A percentile compares a stretch with the other conserved stretches of the same genome.
Evolutionary conservation across 2,888 invertebrate genomes (phyloP).

Genomic region (Trissolcus brochymenae): DNA sequence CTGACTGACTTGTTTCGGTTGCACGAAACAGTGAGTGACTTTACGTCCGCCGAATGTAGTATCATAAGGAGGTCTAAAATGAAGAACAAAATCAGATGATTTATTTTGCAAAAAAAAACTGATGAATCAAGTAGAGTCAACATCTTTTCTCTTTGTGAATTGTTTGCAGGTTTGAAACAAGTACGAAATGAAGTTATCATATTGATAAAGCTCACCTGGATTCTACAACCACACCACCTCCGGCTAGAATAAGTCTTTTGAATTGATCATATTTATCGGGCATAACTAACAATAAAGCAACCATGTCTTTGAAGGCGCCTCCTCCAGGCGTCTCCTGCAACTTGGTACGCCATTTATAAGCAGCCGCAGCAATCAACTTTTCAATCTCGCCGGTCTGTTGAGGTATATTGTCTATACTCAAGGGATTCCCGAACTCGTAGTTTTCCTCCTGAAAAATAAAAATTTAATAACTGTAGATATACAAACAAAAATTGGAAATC

Average conservation of each 20-base stretch:
- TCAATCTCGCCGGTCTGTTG: conserved; percentile 75
- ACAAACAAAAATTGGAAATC: not conserved
- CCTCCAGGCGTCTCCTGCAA: conserved; percentile 69
- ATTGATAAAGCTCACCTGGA: conserved; percentile 75
- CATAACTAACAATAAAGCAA: conserved; percentile 80
- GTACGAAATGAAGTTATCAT: too few relatives aligned
- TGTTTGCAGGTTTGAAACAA: too few relatives aligned
- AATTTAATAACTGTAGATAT: not conserved
- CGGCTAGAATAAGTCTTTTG: conserved; percentile 85
- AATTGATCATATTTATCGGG: conserved; percentile 81
- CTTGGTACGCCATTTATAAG: conserved; percentile 83
- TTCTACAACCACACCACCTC: conserved; percentile 84
- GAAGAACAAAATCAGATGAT: not conserved
- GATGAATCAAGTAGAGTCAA: not conserved
- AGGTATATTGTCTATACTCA: conserved; percentile 77
- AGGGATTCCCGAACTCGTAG: conserved; percentile 90
- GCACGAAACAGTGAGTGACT: conserved; percentile 85
- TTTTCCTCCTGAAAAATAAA: conserved; percentile 83
- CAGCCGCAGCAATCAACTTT: conserved; percentile 79
- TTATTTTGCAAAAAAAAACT: conserved; percentile 2
- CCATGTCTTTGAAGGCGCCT: conserved; percentile 76
- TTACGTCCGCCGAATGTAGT: conserved; percentile 69
- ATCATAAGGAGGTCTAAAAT: conserved; percentile 71
- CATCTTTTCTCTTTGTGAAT: not conserved
- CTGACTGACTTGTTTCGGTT: conserved; percentile 77